Base-by-base conservation (phyloP, 92 coral and sea anemone genomes). In the Heliopora coerulea region DNA sequence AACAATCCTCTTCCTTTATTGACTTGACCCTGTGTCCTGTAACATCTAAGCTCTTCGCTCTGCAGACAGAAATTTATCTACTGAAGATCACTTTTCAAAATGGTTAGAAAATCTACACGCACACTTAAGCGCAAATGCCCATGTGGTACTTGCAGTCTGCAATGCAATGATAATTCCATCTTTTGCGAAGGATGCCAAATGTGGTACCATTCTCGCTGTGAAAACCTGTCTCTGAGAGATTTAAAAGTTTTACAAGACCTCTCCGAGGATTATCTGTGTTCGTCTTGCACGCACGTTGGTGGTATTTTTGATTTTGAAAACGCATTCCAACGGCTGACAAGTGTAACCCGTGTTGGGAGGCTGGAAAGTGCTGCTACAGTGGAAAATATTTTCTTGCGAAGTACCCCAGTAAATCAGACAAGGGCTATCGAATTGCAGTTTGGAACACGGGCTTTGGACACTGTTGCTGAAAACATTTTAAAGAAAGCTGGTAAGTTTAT, bases 271-370 rank as follows among this genome's bases (percentile, higher is more conserved):
- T 62, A 33, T 34, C 29, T 62, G 27, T 62, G 68, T 62, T 62
- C 68, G 9, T 62, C 68, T 30, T 62, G 68, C 34, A 62, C 68
- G n/a, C 68, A 62, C 44, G n/a, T 30, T 62, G 40, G 27, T 34
- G 68, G 49, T 44, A 18, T 32, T n/a, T 62, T 33, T 49, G 15
- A 62, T 49, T 62, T 33, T 26, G 5, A 26, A 17, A 44, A 14
- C 10, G 68, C 68, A 9, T 25, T 62, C 48, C 21, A 3, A 14
- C 30, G 68, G 1, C 44, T 62, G 68, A 49, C 32, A 44, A 28
- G 1, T 18, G 68, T 26, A 27, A 23, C 68, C 23, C 20, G 26
- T 19, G 28, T 25, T 33, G 68, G 68, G 34, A 62, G 13, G 68
- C 29, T 62, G 68, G 49, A 62, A 30, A 62, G 48, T 62, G 68